Conservation (phyloP, 2,888 invertebrate genomes). For the Drosophila sordidula region DNA sequence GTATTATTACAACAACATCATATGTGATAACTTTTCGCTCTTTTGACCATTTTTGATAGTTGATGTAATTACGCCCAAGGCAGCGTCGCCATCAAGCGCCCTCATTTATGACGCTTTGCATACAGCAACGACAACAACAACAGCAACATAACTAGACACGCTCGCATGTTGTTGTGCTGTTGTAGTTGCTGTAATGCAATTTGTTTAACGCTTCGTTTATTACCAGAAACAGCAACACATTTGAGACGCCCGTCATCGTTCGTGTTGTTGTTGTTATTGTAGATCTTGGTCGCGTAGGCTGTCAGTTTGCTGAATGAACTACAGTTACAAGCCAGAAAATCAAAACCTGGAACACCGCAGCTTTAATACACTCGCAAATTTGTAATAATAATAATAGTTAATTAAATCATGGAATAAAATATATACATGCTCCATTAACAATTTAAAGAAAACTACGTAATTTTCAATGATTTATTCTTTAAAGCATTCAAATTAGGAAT, state of each 20-base stretch:
- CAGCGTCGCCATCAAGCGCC: slow-evolving; percentile 57
- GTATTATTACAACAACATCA: slow-evolving; percentile 41
- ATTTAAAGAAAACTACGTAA: neutral
- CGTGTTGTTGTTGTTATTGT: slow-evolving; percentile 17
- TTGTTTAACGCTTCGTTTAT: slow-evolving; percentile 82
- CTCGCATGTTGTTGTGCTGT: slow-evolving; percentile 15
- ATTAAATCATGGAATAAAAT: neutral
- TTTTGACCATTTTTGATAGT: slow-evolving; percentile 74
- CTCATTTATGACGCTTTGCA: slow-evolving; percentile 76
- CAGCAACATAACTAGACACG: slow-evolving; percentile 22
- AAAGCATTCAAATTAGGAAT: too few species aligned
- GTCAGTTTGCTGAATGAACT: slow-evolving; percentile 37
- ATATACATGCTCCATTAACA: neutral
- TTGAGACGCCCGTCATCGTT: slow-evolving; percentile 35
- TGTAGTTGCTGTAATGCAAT: slow-evolving; percentile 75
- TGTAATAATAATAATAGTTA: neutral
- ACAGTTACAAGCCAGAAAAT: slow-evolving; percentile 8
- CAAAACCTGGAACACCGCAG: neutral
- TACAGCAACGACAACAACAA: slow-evolving; percentile 48
- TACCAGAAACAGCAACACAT: slow-evolving; percentile 74
- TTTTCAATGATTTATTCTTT: too few species aligned
- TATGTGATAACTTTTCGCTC: slow-evolving; percentile 69
- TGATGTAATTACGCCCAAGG: slow-evolving; percentile 75
- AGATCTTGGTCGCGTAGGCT: slow-evolving; percentile 40
- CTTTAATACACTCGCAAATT: slow-evolving; percentile 9